Percentiles rank a stretch among this genome's conserved stretches.
Conservation (phyloP, 2,113 vertebrate genomes). For the Alexandromys fortis region DNA sequence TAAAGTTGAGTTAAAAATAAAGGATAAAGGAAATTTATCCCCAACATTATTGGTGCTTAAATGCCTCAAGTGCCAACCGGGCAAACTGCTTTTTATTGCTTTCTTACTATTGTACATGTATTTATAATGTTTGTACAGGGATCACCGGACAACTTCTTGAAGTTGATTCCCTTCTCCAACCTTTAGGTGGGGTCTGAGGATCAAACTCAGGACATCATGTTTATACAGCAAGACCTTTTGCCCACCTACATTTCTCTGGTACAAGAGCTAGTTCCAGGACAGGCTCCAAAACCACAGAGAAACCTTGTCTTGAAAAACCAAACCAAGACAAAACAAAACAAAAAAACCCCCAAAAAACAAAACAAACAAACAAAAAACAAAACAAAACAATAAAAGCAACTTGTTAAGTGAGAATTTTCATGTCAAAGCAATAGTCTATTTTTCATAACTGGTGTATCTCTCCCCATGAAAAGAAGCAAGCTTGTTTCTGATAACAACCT, state of each 20-base stretch:
- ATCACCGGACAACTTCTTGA: background rate
- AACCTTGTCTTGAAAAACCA: too few species aligned
- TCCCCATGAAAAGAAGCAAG: background rate
- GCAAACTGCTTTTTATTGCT: background rate
- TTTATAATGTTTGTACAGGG: background rate
- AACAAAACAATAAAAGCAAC: background rate
- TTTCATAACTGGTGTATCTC: background rate
- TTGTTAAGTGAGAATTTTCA: constrained; percentile 13
- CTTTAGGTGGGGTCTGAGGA: background rate
- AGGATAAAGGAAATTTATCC: background rate
- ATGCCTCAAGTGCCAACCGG: background rate
- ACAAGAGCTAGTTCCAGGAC: too few species aligned
- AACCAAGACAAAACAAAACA: too few species aligned
- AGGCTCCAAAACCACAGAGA: too few species aligned
- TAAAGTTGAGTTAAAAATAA: background rate
- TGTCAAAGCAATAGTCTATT: background rate
- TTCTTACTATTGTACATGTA: background rate
- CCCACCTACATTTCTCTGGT: background rate
- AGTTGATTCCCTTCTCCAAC: background rate
- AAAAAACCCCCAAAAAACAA: too few species aligned
- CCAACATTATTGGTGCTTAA: background rate
- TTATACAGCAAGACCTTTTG: background rate
- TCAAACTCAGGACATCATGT: background rate
- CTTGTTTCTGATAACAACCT: background rate
- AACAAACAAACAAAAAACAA: too few species aligned